Evolutionary conservation across 2,797 vertebrate genomes (phyloP).

Genomic region (Chaetodon trifasciatus): DNA sequence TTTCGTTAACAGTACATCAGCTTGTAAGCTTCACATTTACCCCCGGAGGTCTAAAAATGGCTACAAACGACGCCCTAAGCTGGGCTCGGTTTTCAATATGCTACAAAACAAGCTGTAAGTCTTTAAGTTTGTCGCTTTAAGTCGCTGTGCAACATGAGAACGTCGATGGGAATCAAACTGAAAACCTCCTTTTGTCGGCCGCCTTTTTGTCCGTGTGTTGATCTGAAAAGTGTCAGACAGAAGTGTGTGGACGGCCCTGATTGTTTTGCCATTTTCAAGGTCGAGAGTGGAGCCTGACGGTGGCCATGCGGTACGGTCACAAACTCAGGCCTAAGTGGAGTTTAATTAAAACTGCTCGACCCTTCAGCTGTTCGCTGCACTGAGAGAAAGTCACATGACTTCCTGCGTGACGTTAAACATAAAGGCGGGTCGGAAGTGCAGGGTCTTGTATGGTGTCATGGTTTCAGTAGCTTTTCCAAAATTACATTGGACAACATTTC

Average conservation of each 20-base stretch:
- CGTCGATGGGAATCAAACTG: slow-evolving; percentile 36
- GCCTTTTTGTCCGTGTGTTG: neutral
- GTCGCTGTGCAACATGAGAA: slow-evolving; percentile 31
- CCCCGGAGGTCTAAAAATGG: slow-evolving; percentile 54
- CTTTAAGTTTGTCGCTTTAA: slow-evolving; percentile 12
- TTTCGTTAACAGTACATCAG: slow-evolving; percentile 43
- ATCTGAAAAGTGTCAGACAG: neutral
- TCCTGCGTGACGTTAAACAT: neutral
- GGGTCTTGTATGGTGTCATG: neutral
- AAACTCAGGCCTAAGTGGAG: neutral
- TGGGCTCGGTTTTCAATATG: slow-evolving; percentile 41
- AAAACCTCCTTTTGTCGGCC: neutral
- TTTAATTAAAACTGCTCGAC: neutral
- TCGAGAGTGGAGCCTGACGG: neutral
- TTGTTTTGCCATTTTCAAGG: neutral
- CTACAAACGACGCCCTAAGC: slow-evolving; percentile 53
- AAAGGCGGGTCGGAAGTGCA: no score
- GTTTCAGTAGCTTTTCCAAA: neutral
- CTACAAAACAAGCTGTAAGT: slow-evolving; percentile 62
- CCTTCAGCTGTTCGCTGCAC: no score
- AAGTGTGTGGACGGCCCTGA: neutral
- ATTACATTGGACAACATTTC: neutral
- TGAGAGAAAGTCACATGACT: neutral
- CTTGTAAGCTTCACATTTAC: slow-evolving; percentile 43
- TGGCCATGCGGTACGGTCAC: no score